Percentiles rank a stretch among this genome's conserved stretches.
phyloP scores from a whole-genome alignment of 2,113 vertebrate species.

The Cepphus grylle region DNA sequence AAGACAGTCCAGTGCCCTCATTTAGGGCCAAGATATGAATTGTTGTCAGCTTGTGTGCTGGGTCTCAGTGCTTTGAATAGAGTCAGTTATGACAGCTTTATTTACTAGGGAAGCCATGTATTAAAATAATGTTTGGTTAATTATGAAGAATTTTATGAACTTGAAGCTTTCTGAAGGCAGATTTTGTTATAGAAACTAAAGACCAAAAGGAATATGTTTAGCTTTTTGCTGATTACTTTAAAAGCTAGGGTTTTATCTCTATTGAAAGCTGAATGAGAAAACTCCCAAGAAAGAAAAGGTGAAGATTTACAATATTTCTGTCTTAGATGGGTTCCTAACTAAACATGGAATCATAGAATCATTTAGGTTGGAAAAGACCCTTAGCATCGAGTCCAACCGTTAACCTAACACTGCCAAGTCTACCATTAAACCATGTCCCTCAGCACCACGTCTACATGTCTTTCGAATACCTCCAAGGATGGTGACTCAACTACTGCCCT shows the following conservation, averaged over 20 bases:
- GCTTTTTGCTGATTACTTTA: background rate
- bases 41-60: background rate
- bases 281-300: background rate
- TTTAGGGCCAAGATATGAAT: background rate
- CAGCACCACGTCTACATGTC: accelerated
- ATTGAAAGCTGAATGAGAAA: background rate
- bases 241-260: background rate
- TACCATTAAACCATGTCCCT: background rate
- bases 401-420: background rate
- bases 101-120: background rate
- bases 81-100: background rate
- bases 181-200: background rate
- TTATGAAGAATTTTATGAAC: background rate
- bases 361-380: background rate
- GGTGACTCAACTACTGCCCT: background rate
- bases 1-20: background rate
- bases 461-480: background rate
- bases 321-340: background rate
- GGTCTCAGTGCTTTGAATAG: background rate
- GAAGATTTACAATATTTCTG: background rate
- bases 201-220: background rate
- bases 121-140: background rate
- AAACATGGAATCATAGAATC: background rate
- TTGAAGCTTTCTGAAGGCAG: background rate
- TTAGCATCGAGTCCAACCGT: background rate